Evolutionary conservation across 2,113 vertebrate species (phyloP), one percentile per base, ranked within the genome.

Genomic region (Pantherophis guttatus): DNA sequence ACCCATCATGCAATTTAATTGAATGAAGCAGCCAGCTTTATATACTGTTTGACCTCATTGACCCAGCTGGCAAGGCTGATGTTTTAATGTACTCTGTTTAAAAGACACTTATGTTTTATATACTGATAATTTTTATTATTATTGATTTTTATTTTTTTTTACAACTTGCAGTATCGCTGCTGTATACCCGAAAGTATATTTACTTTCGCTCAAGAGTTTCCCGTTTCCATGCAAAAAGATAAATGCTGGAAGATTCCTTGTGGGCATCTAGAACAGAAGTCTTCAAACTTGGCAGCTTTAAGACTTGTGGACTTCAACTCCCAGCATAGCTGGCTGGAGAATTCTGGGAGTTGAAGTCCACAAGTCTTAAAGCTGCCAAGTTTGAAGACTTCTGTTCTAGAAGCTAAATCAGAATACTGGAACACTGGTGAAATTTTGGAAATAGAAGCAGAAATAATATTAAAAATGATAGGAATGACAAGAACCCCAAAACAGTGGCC

Each of bases 111-210:
- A 93, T 75, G 88, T 95, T 96, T 96, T 96, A 96, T 97, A 96
- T 70, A 95, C 62, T 91, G 85, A 62, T 86, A 94, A 93, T 96
- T 94, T 96, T 96, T 97, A 96, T 97, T 96, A 97, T 96, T 96
- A 97, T 97, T 96, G 96, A 97, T 95, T 96, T 95, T 96, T 33
- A 33, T 97, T 95, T 96, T 97, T 96, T 97, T 96, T 96, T 33
- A 94, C 90, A 95, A 95, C 94, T 95, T 96, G 94, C 94, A 29
- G 91, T 94, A 92, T 95, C 48, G 48, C 48, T 90, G 94, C 96
- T 96, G 94, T 91, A 93, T 23, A 15, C 26, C 75, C 19, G 33
- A 19, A 81, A 54, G 85, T 53, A 87, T 54, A 13, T 88, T 26
- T 6, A 3, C 15, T 50, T 2, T 48, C 10, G 93, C 95, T 95